Evolutionary conservation across 2,113 vertebrate species (phyloP).

Genomic region (Amphilophus citrinellus): DNA sequence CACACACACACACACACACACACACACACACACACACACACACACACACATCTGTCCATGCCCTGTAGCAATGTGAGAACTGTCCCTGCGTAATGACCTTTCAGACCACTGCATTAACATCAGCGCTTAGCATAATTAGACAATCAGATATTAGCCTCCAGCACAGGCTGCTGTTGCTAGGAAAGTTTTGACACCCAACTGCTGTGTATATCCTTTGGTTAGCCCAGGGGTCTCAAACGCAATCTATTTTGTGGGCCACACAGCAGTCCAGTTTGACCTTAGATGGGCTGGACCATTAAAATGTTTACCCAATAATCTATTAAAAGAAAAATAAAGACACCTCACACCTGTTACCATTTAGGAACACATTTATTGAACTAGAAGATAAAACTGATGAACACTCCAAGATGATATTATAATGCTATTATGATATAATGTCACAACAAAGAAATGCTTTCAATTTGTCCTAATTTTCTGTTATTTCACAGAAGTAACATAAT

Average conservation of each 20-base stretch:
- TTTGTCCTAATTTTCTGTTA: too few species aligned
- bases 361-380: too few species aligned
- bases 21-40: neutral
- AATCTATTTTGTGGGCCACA: neutral
- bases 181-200: constrained; percentile 13
- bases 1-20: neutral
- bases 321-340: too few species aligned
- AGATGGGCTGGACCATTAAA: neutral
- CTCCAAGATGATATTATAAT: too few species aligned
- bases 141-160: constrained; percentile 44
- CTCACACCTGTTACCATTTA: too few species aligned
- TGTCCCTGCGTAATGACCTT: constrained; percentile 31
- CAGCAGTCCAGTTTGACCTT: neutral
- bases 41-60: constrained; percentile 21
- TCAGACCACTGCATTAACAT: constrained; percentile 31
- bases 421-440: too few species aligned
- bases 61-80: constrained; percentile 26
- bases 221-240: neutral
- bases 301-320: too few species aligned
- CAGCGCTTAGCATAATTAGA: constrained; percentile 41
- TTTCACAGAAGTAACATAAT: too few species aligned
- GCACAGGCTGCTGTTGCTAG: constrained; percentile 35
- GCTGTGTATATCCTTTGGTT: constrained; percentile 3
- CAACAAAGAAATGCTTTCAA: too few species aligned
- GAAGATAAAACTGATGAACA: too few species aligned